Percentiles rank a stretch among this genome's conserved stretches.
Conservation (phyloP, 2,888 invertebrate genomes). For the Apodemia duryi region DNA sequence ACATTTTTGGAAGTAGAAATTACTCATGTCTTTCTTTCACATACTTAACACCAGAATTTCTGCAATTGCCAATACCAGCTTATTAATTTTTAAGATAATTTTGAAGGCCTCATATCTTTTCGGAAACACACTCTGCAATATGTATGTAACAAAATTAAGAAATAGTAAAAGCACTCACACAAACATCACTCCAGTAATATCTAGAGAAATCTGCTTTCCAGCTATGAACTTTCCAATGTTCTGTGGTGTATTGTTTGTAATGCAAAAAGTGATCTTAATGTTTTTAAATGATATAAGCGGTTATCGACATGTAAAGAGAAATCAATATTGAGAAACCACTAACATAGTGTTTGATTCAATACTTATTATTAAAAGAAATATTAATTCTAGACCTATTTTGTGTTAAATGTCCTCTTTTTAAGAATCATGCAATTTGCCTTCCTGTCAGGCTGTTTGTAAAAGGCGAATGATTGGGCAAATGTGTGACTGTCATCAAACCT, state of each 20-base stretch:
- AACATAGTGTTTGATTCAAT: not conserved
- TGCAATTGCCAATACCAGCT: too few species aligned
- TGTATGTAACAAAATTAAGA: not conserved
- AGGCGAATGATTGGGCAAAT: too few species aligned
- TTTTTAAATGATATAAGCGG: conserved; percentile 13
- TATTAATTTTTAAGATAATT: too few species aligned
- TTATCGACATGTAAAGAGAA: not conserved
- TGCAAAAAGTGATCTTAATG: conserved; percentile 28
- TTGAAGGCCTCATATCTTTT: conserved; percentile 1
- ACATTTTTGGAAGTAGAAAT: too few species aligned
- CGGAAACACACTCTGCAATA: conserved; percentile 6
- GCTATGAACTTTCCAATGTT: conserved; percentile 45
- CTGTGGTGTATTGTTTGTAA: conserved; percentile 25
- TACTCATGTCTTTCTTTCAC: too few species aligned
- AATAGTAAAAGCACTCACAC: conserved; percentile 28
- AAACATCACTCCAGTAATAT: conserved; percentile 26
- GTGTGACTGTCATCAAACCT: too few species aligned
- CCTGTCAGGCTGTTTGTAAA: too few species aligned
- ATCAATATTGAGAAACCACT: not conserved
- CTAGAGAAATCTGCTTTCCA: conserved; percentile 46
- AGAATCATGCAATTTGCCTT: too few species aligned
- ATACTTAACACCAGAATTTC: too few species aligned
- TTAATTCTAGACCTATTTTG: too few species aligned
- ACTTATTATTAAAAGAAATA: too few species aligned
- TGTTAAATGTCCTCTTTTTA: not conserved